Conservation (phyloP, 2,888 invertebrate species). For the Drosophila subsilvestris region DNA sequence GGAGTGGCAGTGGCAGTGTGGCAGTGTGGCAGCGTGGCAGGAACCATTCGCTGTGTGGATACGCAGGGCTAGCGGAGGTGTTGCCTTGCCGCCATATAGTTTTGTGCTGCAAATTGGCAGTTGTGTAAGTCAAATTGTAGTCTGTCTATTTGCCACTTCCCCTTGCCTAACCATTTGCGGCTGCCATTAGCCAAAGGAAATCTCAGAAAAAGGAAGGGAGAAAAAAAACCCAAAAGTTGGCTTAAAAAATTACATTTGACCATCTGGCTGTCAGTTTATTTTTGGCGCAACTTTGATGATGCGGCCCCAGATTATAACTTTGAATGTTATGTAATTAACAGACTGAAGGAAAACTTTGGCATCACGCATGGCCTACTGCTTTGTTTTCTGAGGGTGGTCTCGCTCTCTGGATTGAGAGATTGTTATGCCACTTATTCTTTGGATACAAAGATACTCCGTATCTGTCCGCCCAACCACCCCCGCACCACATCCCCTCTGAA, state of each 20-base stretch:
- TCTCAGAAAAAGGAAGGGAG: slow-evolving; percentile 24
- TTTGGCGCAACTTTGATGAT: slow-evolving; percentile 44
- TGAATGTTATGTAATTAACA: slow-evolving; percentile 64
- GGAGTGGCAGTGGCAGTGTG: slow-evolving; percentile 7
- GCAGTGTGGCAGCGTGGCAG: background rate
- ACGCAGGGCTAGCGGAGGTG: slow-evolving; percentile 13
- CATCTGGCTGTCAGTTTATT: slow-evolving; percentile 49
- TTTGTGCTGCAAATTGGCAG: slow-evolving; percentile 55
- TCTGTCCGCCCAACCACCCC: background rate
- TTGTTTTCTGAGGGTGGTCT: slow-evolving; percentile 22
- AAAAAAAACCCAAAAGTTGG: slow-evolving; percentile 8
- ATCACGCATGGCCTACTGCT: slow-evolving; percentile 44
- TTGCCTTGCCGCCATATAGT: slow-evolving; percentile 35
- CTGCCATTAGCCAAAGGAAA: slow-evolving; percentile 50
- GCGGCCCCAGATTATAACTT: slow-evolving; percentile 58
- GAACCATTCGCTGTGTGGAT: too few species aligned
- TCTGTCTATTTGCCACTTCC: slow-evolving; percentile 35
- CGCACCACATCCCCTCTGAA: background rate
- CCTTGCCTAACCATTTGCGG: slow-evolving; percentile 23
- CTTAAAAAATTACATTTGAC: slow-evolving; percentile 43
- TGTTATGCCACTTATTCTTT: background rate
- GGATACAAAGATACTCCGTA: background rate
- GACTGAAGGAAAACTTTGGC: slow-evolving; percentile 43
- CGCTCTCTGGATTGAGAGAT: background rate
- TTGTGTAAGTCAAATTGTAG: slow-evolving; percentile 56